Evolutionary conservation across 2,797 vertebrate species (phyloP), one percentile per base, ranked within the genome.

Genomic region (Tolypeutes matacus): DNA sequence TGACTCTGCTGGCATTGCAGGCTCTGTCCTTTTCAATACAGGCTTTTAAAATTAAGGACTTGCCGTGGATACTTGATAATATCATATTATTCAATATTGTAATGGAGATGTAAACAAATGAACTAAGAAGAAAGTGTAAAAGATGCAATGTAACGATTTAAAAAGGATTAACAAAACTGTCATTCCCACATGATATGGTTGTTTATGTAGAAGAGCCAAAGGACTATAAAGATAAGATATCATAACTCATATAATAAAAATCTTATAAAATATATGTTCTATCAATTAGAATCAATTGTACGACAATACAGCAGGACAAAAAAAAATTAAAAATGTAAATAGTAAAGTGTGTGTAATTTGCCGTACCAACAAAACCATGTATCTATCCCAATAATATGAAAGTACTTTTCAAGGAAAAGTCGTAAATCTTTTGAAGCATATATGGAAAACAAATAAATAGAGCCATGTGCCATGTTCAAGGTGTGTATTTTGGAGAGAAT

Each of bases 191-290:
- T n/a, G 58, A 76, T 73, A 53, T 20, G 12, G 36, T 70, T 73
- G 31, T 8, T 39, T 76, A 34, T 53, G n/a, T 15, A 42, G 27
- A 56, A 51, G 69, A 58, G 1, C 7, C 29, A 56, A 58, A 49
- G 4, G 9, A 29, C 49, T 49, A 21, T 36, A 81, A 73, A 93
- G 39, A 82, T 65, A 82, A 88, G 75, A 75, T 67, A 49, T 42
- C 27, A 34, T 49, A 89, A 58, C 75, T 53, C 75, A 42, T 69
- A 70, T 14, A 65, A 84, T 39, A 89, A 94, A 93, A 73, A 18
- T 51, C 11, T 67, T 76, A 31, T 62, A 62, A 83, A 83, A 36
- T 11, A 69, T 31, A 10, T 10, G 56, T 20, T 77, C 21, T 77
- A 36, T 58, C 31, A 39, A 36, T 51, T 31, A 46, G 46, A 76